These are phyloP conservation scores for Teleopsis dalmanni DNA, from an alignment of 1,140 invertebrate genomes.

Conservation along the genomic window DNA sequence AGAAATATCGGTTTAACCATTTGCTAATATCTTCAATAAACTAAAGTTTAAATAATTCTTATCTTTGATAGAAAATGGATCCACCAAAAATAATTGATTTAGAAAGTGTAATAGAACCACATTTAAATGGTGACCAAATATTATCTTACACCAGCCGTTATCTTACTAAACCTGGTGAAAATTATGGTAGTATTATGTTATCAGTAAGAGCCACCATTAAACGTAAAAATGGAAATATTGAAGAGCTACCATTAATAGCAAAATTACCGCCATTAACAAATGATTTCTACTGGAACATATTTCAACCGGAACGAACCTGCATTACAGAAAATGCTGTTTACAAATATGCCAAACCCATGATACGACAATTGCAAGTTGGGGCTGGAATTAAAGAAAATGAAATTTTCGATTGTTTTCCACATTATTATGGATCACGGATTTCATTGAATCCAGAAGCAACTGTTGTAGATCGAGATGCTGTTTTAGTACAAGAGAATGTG, in stretches of 20 bases:
- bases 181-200: slow-evolving; percentile 54
- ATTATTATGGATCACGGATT: slow-evolving; percentile 50
- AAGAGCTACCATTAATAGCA: slow-evolving; percentile 47
- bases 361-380: slow-evolving; percentile 48
- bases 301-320: slow-evolving; percentile 53
- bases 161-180: slow-evolving; percentile 52
- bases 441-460: slow-evolving; percentile 39
- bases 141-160: slow-evolving; percentile 24
- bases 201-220: slow-evolving; percentile 35
- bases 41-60: too few relatives aligned
- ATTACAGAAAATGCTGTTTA: slow-evolving; percentile 54
- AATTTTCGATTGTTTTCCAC: slow-evolving; percentile 46
- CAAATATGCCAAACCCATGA: slow-evolving; percentile 44
- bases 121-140: slow-evolving; percentile 22
- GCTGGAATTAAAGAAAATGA: slow-evolving; percentile 39
- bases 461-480: slow-evolving; percentile 50
- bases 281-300: slow-evolving; percentile 48
- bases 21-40: too few relatives aligned
- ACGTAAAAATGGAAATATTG: slow-evolving; percentile 21
- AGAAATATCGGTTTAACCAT: too few relatives aligned
- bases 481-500: slow-evolving; percentile 53
- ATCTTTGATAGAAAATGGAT: not conserved
- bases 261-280: slow-evolving; percentile 55
- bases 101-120: slow-evolving; percentile 24
- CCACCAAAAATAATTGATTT: slow-evolving; percentile 31